These are phyloP conservation scores for Pica pica DNA, from an alignment of 2,113 vertebrate species.

Conservation along the genomic window DNA sequence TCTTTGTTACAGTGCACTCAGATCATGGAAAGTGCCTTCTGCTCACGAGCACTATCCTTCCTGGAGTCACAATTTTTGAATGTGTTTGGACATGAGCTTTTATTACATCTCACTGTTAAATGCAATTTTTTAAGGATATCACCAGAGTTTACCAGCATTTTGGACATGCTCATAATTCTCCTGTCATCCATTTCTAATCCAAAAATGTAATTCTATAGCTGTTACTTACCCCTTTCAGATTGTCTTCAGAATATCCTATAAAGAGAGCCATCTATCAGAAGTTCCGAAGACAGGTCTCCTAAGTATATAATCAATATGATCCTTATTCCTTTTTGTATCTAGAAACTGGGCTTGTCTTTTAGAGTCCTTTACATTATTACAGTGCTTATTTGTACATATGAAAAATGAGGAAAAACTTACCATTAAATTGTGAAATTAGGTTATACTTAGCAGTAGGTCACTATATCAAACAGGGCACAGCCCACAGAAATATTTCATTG, in stretches of 20 bases:
- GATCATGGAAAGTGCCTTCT: not conserved
- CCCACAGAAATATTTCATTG: not conserved
- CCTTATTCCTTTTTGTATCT: not conserved
- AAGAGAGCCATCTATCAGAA: not conserved
- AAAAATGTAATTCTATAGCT: not conserved
- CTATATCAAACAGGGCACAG: not conserved
- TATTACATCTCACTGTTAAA: not conserved
- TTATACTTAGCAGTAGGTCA: not conserved
- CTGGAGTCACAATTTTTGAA: not conserved
- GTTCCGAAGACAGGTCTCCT: not conserved
- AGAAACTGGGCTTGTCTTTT: not conserved
- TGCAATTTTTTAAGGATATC: not conserved
- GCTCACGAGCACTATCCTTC: not conserved
- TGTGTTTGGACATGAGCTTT: not conserved
- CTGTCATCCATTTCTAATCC: not conserved
- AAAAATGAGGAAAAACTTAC: too few species aligned
- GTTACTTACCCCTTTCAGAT: not conserved
- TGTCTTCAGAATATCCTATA: not conserved
- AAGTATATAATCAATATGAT: not conserved
- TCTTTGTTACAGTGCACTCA: not conserved
- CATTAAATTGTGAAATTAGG: not conserved
- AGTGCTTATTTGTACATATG: not conserved
- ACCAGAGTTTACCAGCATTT: not conserved
- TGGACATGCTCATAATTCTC: not conserved
- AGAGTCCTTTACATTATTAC: not conserved